Percentiles rank a stretch among this genome's conserved stretches.
Conservation (phyloP, 2,888 invertebrate species). For the Caenorhabditis sp. region DNA sequence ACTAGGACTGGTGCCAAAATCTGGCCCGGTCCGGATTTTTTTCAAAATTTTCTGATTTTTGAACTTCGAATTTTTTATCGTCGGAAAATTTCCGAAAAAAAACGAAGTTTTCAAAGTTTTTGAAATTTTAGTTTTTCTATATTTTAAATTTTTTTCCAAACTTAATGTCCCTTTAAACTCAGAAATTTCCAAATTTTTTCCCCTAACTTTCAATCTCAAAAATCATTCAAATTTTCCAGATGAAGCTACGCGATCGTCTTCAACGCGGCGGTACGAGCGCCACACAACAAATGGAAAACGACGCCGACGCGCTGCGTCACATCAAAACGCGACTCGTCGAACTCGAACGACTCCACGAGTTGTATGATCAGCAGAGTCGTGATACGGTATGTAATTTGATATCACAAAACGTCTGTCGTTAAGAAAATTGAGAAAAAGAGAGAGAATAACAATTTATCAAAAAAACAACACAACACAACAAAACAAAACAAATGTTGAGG, state of each 20-base stretch:
- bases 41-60: too few species aligned
- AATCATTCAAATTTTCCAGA: constrained; percentile 3
- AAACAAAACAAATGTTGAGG: not conserved
- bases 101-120: too few species aligned
- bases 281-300: constrained; percentile 14
- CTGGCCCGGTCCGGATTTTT: too few species aligned
- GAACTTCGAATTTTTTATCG: too few species aligned
- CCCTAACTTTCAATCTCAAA: too few species aligned
- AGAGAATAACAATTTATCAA: not conserved
- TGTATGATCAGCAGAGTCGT: constrained; percentile 27
- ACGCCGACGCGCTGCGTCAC: constrained; percentile 17
- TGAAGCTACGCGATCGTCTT: constrained; percentile 28
- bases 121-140: too few species aligned
- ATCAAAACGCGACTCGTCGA: constrained; percentile 27
- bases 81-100: too few species aligned
- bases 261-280: constrained; percentile 20
- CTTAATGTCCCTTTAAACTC: too few species aligned
- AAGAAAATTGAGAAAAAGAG: not conserved
- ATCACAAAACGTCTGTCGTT: not conserved
- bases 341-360: constrained; percentile 25
- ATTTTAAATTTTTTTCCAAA: too few species aligned
- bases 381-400: constrained; percentile 18
- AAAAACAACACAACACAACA: not conserved
- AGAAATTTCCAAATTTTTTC: too few species aligned
- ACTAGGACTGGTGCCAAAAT: too few species aligned